Evolutionary conservation across 2,113 vertebrate species (phyloP).

Genomic region (Podocnemis expansa): DNA sequence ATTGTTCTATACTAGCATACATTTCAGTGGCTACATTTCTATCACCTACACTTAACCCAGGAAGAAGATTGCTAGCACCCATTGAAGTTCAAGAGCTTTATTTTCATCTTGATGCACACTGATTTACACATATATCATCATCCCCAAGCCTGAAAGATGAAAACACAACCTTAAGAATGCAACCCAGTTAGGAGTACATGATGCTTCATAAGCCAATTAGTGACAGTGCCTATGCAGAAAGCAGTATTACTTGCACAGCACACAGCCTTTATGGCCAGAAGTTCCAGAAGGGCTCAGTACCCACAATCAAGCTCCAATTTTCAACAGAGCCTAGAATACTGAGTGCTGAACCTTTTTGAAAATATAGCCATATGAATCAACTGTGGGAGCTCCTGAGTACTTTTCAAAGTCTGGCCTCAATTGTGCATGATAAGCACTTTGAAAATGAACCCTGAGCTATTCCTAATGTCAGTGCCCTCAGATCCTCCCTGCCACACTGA

Average conservation of each 20-base stretch:
- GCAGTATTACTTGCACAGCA: rapidly evolving
- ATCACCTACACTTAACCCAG: background rate
- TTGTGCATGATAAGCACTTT: background rate
- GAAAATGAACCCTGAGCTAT: background rate
- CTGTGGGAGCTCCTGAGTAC: background rate
- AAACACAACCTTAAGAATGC: rapidly evolving
- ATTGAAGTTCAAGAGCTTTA: constrained; percentile 23
- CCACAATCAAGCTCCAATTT: background rate
- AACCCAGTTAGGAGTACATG: background rate
- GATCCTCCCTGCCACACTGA: background rate
- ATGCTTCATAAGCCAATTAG: background rate
- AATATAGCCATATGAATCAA: rapidly evolving
- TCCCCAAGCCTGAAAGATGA: background rate
- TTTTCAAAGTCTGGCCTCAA: background rate
- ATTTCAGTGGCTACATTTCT: background rate
- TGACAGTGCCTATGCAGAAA: background rate
- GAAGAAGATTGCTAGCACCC: constrained; percentile 44
- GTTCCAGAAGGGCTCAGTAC: background rate
- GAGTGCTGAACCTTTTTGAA: background rate
- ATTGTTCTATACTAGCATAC: background rate
- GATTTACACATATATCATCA: background rate
- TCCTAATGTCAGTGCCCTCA: background rate
- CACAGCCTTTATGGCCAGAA: background rate
- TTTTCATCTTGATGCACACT: background rate
- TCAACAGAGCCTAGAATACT: background rate